Evolutionary conservation across 2,797 vertebrate species (phyloP).

Genomic region (Lagodon rhomboides): DNA sequence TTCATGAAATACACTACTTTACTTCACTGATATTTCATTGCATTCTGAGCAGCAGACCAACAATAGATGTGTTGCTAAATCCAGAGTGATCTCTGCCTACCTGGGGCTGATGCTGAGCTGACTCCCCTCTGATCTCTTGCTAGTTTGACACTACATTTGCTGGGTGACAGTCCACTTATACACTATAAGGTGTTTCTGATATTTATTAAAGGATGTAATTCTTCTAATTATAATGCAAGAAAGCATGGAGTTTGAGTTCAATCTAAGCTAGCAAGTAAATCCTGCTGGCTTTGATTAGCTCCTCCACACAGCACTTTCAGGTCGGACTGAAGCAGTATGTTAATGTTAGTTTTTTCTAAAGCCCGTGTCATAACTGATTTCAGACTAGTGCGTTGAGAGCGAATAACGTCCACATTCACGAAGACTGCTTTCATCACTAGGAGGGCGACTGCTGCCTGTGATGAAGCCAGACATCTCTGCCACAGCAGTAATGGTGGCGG

Average conservation of each 20-base stretch:
- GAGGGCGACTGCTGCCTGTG: background rate
- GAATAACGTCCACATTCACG: conserved; percentile 7
- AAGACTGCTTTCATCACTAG: background rate
- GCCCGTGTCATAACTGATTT: conserved; percentile 4
- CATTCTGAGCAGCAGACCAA: background rate
- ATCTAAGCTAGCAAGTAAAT: background rate
- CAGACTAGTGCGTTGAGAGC: background rate
- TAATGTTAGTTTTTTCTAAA: conserved; percentile 5
- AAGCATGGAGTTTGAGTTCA: background rate
- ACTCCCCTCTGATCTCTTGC: background rate
- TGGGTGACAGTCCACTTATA: background rate
- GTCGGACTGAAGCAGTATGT: background rate
- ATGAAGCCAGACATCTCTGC: conserved; percentile 15
- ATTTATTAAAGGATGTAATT: background rate
- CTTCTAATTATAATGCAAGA: background rate
- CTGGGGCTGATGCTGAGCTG: background rate
- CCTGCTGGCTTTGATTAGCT: conserved; percentile 28
- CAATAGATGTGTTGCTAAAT: background rate
- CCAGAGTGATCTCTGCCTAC: background rate
- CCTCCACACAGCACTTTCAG: background rate
- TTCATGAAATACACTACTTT: background rate
- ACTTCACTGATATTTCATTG: background rate
- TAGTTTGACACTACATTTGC: too few relatives aligned
- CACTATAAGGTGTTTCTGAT: too few relatives aligned
- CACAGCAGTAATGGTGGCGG: background rate